Evolutionary conservation across 2,888 invertebrate genomes (phyloP).

Genomic region (Euphydryas editha): DNA sequence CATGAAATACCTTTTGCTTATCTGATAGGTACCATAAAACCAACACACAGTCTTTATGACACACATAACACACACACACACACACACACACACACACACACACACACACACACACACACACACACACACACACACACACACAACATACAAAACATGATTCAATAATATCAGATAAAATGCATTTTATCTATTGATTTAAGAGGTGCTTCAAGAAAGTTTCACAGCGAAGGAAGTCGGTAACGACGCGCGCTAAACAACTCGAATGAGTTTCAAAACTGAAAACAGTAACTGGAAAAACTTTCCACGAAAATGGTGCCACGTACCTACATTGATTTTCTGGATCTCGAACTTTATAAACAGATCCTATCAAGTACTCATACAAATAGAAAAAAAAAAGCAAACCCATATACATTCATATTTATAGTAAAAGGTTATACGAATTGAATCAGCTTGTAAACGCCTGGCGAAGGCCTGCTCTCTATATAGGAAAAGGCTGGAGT

Average conservation of each 20-base stretch:
- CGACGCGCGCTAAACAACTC: constrained; percentile 15
- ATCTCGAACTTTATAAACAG: constrained; percentile 1
- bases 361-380: neutral
- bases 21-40: too few relatives aligned
- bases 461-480: too few relatives aligned
- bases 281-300: constrained; percentile 17
- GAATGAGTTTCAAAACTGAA: constrained; percentile 21
- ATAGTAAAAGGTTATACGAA: too few relatives aligned
- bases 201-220: constrained; percentile 14
- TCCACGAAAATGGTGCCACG: neutral
- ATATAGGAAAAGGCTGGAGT: too few relatives aligned
- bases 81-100: too few relatives aligned
- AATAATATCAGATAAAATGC: neutral
- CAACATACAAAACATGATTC: neutral
- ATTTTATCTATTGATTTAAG: constrained; percentile 10
- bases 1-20: too few relatives aligned
- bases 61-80: too few relatives aligned
- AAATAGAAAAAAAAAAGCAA: neutral
- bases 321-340: constrained; percentile 4
- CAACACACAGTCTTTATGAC: too few relatives aligned
- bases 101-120: too few relatives aligned
- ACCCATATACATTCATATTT: too few relatives aligned
- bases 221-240: constrained; percentile 15
- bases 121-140: too few relatives aligned
- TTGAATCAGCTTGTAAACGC: too few relatives aligned